Conservation (phyloP, 2,888 invertebrate species). For the Chironomus riparius region DNA sequence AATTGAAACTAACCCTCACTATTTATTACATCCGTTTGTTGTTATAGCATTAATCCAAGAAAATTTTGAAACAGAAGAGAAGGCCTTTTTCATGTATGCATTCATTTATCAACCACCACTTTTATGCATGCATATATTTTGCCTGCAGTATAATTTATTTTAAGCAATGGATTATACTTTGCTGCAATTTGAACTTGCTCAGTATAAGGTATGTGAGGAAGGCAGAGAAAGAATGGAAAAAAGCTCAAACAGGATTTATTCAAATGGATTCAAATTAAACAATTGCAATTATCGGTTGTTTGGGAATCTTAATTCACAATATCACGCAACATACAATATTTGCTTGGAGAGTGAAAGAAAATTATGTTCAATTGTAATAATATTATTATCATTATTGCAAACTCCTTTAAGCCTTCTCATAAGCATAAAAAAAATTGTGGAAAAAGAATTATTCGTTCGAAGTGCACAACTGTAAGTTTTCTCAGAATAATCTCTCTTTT, state of each 20-base stretch:
- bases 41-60: background rate
- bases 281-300: background rate
- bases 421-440: background rate
- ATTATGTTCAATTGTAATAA: background rate
- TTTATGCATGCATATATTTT: background rate
- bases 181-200: background rate
- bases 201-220: background rate
- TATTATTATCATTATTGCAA: background rate
- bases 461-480: conserved; percentile 10
- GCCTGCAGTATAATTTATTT: background rate
- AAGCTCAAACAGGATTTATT: background rate
- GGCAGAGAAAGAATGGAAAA: background rate
- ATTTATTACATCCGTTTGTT: conserved; percentile 8
- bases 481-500: background rate
- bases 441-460: background rate
- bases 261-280: conserved; percentile 2
- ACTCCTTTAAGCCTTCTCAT: background rate
- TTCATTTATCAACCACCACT: background rate
- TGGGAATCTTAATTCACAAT: background rate
- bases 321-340: background rate
- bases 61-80: too few species aligned
- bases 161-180: background rate
- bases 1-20: background rate
- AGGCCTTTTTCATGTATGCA: background rate
- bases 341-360: background rate